These are phyloP conservation scores for Coregonus sp. DNA, from an alignment of 2,797 vertebrate genomes.

Conservation along the genomic window DNA sequence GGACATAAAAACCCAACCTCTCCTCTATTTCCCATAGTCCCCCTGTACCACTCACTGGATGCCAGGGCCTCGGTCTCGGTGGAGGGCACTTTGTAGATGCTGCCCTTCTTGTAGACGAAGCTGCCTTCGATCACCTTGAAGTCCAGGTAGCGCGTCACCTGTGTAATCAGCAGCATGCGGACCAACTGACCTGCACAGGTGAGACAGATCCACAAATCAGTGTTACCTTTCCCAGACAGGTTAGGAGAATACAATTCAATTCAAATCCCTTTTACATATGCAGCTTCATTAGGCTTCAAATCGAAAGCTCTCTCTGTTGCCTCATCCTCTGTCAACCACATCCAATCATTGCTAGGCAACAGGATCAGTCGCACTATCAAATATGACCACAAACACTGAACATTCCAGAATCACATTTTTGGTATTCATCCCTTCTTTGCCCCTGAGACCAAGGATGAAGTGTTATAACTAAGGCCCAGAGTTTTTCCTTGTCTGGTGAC, in stretches of 20 bases:
- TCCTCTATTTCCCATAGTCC: background rate
- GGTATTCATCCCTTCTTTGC: background rate
- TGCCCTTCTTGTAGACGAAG: slow-evolving; percentile 92
- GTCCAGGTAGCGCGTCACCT: slow-evolving; percentile 97
- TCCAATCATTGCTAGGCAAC: slow-evolving; percentile 33
- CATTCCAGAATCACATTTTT: background rate
- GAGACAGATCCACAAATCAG: slow-evolving; percentile 3
- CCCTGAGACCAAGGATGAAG: background rate
- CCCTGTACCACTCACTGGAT: slow-evolving; percentile 81
- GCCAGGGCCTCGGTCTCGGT: slow-evolving; percentile 92
- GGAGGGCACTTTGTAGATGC: slow-evolving; percentile 96
- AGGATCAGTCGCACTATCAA: slow-evolving; percentile 9
- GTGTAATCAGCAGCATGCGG: slow-evolving; percentile 95
- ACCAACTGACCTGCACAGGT: slow-evolving; percentile 89
- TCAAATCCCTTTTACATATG: background rate
- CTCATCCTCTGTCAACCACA: background rate
- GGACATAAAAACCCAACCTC: background rate
- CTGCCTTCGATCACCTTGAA: slow-evolving; percentile 98
- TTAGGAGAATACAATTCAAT: background rate
- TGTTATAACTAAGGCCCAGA: background rate
- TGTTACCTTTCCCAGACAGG: background rate
- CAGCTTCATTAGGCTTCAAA: background rate
- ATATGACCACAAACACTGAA: slow-evolving; percentile 18
- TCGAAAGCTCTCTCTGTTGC: background rate
- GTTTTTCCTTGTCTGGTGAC: background rate